Base-by-base conservation (phyloP, 2,888 invertebrate species). In the Esperia sulphurella region DNA sequence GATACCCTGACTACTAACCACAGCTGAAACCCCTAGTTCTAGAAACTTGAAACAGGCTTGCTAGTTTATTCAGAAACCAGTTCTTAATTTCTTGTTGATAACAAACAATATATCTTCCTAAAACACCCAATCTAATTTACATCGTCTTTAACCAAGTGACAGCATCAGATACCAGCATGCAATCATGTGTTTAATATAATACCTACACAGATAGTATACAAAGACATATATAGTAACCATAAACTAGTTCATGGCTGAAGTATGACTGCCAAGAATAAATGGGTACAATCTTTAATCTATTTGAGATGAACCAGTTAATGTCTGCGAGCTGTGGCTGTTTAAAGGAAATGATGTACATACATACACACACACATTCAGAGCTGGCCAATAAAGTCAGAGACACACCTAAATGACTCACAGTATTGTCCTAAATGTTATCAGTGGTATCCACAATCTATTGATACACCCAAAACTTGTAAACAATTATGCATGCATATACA, bases 321-420 rank as follows among this genome's bases (percentile, higher is more conserved):
- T 21, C 21, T 21, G 21, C 5, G 21, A 21, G 21, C 21, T 21
- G 21, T 5, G 31, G 31, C 31, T 51, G 47, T 52, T 56, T 57
- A 61, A 45, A 58, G 53, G 58, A 63, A 62, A 53, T 55, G 65
- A 50, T 58, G 12, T 54, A 58, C 54, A 68, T 47, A 53, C 49
- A 54, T 40, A 46, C 45, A 49, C 39, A 56, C 45, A 54, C 48
- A 59, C 43, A 59, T 42, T 42, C 28, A n/a, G 40, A 8, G 29
- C 7, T 10, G 29, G 52, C 55, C 21, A 35, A 35, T 14, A 33
- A n/a, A 9, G 35, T n/a, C n/a, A 1, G n/a, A 70, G 81, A 73
- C 85, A 84, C 85, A 83, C 85, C 85, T 85, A 72, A 62, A 70
- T 87, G 86, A 86, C 67, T 85, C 86, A 86, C 72, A 41, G 63